Conservation (phyloP, 2,113 vertebrate species). For the Equus przewalskii region DNA sequence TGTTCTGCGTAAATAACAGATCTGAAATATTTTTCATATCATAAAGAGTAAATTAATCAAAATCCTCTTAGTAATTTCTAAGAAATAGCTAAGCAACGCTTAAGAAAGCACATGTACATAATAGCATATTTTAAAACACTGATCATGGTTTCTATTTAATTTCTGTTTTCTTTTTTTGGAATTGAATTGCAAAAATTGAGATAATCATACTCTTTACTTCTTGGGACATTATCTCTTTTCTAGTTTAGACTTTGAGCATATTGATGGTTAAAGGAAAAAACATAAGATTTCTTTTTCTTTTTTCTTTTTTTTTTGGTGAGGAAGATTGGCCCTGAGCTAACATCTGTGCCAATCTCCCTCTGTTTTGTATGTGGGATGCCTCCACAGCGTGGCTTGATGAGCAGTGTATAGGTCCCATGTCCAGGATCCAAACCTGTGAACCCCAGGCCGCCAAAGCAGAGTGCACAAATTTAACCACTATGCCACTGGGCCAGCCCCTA, state of each 20-base stretch:
- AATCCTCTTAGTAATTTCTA: background rate
- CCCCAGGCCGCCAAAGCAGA: too few species aligned
- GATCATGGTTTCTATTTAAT: background rate
- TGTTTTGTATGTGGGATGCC: too few species aligned
- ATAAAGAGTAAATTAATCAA: slow-evolving; percentile 9
- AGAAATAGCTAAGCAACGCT: background rate
- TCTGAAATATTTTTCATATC: background rate
- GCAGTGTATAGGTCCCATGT: too few species aligned
- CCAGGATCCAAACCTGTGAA: too few species aligned
- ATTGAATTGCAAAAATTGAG: background rate
- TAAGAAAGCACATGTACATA: background rate
- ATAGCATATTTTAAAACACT: background rate
- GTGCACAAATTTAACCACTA: too few species aligned
- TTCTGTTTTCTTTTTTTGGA: background rate
- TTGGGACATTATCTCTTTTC: background rate
- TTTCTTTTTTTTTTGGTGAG: too few species aligned
- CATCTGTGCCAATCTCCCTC: too few species aligned
- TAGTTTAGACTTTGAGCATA: background rate
- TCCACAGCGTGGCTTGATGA: too few species aligned
- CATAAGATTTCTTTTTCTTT: background rate
- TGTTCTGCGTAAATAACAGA: background rate
- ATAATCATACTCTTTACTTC: background rate
- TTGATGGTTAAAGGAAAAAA: background rate
- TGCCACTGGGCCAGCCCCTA: too few species aligned
- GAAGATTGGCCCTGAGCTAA: too few species aligned